These are phyloP conservation scores for Malurus melanocephalus DNA, from an alignment of 2,113 vertebrate species.

Conservation along the genomic window DNA sequence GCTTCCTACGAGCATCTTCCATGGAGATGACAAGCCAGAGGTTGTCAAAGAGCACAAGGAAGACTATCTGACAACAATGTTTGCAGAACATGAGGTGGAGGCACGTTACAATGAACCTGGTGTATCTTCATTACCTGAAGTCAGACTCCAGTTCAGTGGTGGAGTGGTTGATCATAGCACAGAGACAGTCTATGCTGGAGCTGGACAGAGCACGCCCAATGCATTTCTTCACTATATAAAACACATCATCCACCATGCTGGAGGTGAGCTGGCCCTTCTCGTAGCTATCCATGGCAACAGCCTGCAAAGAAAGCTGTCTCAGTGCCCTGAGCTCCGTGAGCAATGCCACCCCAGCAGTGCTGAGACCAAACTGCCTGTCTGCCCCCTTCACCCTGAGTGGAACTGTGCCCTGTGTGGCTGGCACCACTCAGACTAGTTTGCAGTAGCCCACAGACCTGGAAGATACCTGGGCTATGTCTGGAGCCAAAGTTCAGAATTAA, in stretches of 20 bases:
- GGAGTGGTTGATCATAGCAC: conserved; percentile 97
- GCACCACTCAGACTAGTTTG: not conserved
- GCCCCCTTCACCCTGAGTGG: not conserved
- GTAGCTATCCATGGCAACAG: conserved; percentile 90
- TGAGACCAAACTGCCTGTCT: not conserved
- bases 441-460: not conserved
- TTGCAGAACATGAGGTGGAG: not conserved
- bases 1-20: not conserved
- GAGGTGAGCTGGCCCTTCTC: conserved; percentile 95
- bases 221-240: conserved; percentile 98
- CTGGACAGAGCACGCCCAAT: conserved; percentile 93
- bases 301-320: conserved; percentile 70
- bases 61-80: not conserved
- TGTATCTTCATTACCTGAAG: conserved; percentile 82
- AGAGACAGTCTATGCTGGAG: conserved; percentile 95
- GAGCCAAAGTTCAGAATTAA: not conserved
- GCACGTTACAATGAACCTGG: not conserved
- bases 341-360: not conserved
- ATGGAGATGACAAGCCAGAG: not conserved
- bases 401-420: not conserved
- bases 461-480: not conserved
- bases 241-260: conserved; percentile 98
- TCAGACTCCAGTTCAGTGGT: conserved; percentile 92
- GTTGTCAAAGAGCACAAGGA: not conserved
- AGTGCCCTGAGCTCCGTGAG: not conserved